A percentile compares a stretch with the other conserved stretches of the same genome.
phyloP scores from a whole-genome alignment of 2,888 invertebrate genomes.

The Eilema griseolum region DNA sequence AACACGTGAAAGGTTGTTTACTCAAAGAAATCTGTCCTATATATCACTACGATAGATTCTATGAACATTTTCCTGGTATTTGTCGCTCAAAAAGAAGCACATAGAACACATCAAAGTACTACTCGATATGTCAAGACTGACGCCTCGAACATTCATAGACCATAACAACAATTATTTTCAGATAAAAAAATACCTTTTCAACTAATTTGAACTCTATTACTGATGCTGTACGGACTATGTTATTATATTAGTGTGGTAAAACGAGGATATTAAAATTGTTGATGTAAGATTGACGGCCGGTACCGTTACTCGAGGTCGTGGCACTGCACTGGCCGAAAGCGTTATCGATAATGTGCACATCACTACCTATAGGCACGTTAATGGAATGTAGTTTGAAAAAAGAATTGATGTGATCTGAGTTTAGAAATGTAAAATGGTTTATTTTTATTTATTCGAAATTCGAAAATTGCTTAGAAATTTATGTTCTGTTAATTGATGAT shows the following conservation, averaged over 20 bases:
- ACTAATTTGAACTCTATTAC: conserved; percentile 60
- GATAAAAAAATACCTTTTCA: conserved; percentile 26
- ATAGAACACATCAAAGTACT: conserved; percentile 63
- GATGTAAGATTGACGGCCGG: conserved; percentile 77
- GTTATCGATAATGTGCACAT: conserved; percentile 76
- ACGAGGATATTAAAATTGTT: conserved; percentile 66
- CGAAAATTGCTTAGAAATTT: background rate
- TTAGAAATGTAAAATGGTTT: conserved; percentile 50
- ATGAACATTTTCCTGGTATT: conserved; percentile 31
- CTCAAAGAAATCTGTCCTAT: background rate
- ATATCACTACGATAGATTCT: conserved; percentile 19
- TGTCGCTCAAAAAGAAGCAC: conserved; percentile 32
- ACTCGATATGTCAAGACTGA: conserved; percentile 72
- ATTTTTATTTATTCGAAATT: conserved; percentile 47
- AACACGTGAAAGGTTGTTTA: conserved; percentile 4
- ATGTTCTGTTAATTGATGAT: background rate
- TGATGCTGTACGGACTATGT: conserved; percentile 54
- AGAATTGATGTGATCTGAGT: conserved; percentile 69
- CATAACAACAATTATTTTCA: conserved; percentile 36
- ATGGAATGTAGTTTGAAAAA: conserved; percentile 75
- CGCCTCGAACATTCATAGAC: conserved; percentile 59
- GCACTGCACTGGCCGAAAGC: conserved; percentile 74
- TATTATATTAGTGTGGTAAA: conserved; percentile 60
- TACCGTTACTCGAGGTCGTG: conserved; percentile 75
- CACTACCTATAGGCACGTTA: conserved; percentile 71